phyloP scores from a whole-genome alignment of 2,888 invertebrate genomes.

The Stictocephala bisonia region DNA sequence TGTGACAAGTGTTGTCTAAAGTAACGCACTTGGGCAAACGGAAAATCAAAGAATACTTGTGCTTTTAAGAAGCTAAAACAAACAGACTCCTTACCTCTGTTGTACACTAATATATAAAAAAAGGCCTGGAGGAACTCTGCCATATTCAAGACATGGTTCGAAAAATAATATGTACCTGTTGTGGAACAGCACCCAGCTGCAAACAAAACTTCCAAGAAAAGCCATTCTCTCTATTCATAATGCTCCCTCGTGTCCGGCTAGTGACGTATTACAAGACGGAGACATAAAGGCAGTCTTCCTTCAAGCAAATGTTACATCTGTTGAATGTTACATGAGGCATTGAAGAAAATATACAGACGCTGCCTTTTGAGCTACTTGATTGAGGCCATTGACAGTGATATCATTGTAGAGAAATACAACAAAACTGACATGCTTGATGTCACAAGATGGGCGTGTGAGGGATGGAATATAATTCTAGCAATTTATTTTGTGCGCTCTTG shows the following conservation, averaged over 20 bases:
- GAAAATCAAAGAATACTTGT: too few species aligned
- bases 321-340: slow-evolving; percentile 26
- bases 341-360: slow-evolving; percentile 30
- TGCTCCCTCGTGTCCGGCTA: slow-evolving; percentile 49
- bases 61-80: too few species aligned
- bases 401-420: slow-evolving; percentile 49
- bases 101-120: slow-evolving; percentile 40
- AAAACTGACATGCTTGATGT: slow-evolving; percentile 54
- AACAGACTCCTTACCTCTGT: slow-evolving; percentile 43
- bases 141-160: slow-evolving; percentile 35
- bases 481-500: slow-evolving; percentile 52
- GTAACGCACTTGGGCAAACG: too few species aligned
- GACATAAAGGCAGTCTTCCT: slow-evolving; percentile 42
- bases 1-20: too few species aligned
- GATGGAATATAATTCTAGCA: slow-evolving; percentile 53
- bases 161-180: slow-evolving; percentile 54
- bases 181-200: slow-evolving; percentile 45
- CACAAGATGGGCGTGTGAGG: slow-evolving; percentile 52
- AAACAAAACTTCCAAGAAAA: slow-evolving; percentile 49
- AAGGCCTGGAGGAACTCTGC: slow-evolving; percentile 38
- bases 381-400: slow-evolving; percentile 46
- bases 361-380: slow-evolving; percentile 49
- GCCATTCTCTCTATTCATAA: too few species aligned
- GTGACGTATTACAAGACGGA: slow-evolving; percentile 1
- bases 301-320: slow-evolving; percentile 27